Base-by-base conservation (phyloP, 2,797 vertebrate genomes). In the Lagodon rhomboides region DNA sequence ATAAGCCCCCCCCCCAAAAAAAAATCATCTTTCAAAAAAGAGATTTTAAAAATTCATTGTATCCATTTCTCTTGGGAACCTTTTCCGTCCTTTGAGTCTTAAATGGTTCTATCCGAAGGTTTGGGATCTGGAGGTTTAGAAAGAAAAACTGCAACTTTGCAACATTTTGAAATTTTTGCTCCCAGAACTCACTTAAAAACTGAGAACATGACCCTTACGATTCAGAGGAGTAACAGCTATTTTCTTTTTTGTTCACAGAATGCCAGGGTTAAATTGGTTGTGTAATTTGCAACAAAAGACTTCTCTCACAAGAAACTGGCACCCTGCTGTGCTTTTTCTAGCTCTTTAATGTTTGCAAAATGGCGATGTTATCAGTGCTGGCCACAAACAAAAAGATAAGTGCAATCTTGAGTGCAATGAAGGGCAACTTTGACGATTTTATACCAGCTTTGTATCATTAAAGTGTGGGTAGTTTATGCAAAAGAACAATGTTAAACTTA, bases 11-110 rank as follows among this genome's bases (percentile, higher is more conserved):
- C 34, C 30, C 5, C 17, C 12, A 12, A 69, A 77, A 51, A 30
- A 15, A 34, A 60, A 22, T 49, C 13, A 68, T 38, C 34, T 34
- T 34, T 1, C 53, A 68, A 74, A 30, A 68, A 50, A 60, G 3
- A 46, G 6, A 0, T 38, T 73, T 87, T 62, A 83, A 88, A 75
- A 78, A 84, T 88, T 53, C 8, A 88, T 54, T 9, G 3, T 34
- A 23, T 60, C 30, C 18, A 20, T 64, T 60, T 16, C 62, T 68
- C 30, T 38, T 27, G 17, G 53, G 25, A 78, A 68, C 64, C 5
- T 30, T 27, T 64, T 30, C 34, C 67, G 22, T 76, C 41, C 77
- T 79, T 71, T 68, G 15, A 73, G 49, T 67, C 17, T 12, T 68
- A 82, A 84, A 80, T 71, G 25, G 78, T 64, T 80, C 46, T 69